Percentiles rank a stretch among this genome's conserved stretches.
These are phyloP conservation scores for Ptychodera flava DNA, from an alignment of 35 echinoderm and acorn worm species.

Conservation along the genomic window DNA sequence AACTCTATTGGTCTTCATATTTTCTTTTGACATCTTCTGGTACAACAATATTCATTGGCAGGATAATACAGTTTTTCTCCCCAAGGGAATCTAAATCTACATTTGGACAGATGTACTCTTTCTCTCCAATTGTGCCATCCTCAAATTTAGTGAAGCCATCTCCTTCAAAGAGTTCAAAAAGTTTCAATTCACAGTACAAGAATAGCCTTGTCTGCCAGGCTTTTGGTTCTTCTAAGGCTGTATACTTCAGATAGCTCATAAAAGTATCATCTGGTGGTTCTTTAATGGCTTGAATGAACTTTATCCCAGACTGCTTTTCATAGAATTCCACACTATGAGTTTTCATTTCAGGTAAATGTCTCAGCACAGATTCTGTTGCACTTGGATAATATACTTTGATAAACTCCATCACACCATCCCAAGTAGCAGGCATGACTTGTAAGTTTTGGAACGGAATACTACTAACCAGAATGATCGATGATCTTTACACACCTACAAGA, in stretches of 20 bases:
- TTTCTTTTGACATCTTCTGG: not conserved
- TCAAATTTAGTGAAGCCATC: conserved; percentile 63
- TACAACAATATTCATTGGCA: conserved; percentile 33
- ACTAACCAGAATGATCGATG: conserved; percentile 62
- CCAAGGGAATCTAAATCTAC: conserved; percentile 15
- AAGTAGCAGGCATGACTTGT: conserved; percentile 64
- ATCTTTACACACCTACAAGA: conserved; percentile 52
- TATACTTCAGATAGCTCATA: conserved; percentile 79
- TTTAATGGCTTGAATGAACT: conserved; percentile 64
- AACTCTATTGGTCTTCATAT: no score
- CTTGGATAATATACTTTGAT: conserved; percentile 54
- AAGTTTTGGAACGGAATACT: conserved; percentile 13
- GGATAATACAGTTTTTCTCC: conserved; percentile 7
- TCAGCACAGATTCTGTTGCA: conserved; percentile 29
- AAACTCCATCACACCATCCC: conserved; percentile 65
- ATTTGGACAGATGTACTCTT: conserved; percentile 73
- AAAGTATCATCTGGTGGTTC: conserved; percentile 35
- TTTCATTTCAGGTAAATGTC: conserved; percentile 50
- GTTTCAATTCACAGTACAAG: conserved; percentile 88
- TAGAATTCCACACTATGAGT: conserved; percentile 54
- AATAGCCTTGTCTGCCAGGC: conserved; percentile 82
- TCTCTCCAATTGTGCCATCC: conserved; percentile 55
- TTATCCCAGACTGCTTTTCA: conserved; percentile 58
- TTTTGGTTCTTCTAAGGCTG: conserved; percentile 39
- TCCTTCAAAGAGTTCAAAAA: conserved; percentile 81